Conservation (phyloP, 2,113 vertebrate genomes). For the Sturnus vulgaris region DNA sequence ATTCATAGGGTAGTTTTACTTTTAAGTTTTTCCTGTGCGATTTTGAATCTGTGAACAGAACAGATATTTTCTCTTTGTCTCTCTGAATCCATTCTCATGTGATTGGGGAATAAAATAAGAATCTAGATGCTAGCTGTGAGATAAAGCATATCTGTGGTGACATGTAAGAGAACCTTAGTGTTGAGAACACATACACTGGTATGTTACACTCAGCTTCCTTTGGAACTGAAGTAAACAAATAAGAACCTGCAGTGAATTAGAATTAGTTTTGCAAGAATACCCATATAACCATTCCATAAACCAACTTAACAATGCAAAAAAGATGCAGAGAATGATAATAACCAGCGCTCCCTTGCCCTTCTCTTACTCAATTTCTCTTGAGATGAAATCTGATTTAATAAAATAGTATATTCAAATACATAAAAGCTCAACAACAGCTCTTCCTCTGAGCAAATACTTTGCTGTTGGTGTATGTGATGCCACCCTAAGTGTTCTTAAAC, state of each 20-base stretch:
- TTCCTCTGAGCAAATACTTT: neutral
- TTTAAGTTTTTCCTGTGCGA: neutral
- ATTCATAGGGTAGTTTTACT: neutral
- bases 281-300: neutral
- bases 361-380: neutral
- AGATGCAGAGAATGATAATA: neutral
- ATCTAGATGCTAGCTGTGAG: neutral
- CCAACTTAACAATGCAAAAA: neutral
- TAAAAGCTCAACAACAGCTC: neutral
- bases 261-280: slow-evolving; percentile 14
- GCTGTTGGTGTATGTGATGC: neutral
- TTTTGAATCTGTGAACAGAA: neutral
- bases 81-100: neutral
- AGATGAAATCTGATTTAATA: slow-evolving; percentile 3
- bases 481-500: neutral
- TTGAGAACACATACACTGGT: neutral
- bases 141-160: neutral
- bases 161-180: neutral
- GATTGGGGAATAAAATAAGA: neutral
- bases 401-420: neutral
- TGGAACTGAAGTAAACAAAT: neutral
- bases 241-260: neutral
- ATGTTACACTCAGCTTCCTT: neutral
- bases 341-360: neutral
- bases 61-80: neutral